A percentile compares a stretch with the other conserved stretches of the same genome.
Evolutionary conservation across 1,140 invertebrate genomes (phyloP).

Genomic region (Bombus pascuorum): DNA sequence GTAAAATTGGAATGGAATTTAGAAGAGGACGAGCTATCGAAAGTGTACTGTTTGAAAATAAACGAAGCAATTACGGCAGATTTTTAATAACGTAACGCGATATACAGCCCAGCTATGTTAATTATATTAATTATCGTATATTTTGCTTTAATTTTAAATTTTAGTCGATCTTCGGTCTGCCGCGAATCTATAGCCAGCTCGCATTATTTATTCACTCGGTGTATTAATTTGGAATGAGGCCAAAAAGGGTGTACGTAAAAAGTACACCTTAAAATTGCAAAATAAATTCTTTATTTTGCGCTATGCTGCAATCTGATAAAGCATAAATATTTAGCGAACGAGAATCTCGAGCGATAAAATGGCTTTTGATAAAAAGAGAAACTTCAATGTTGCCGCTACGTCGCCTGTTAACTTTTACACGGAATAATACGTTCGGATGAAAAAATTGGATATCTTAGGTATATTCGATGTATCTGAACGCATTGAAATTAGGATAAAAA

Average conservation of each 20-base stretch:
- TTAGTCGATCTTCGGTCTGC: neutral
- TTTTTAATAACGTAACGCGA: neutral
- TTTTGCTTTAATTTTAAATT: neutral
- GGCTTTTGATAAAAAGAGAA: neutral
- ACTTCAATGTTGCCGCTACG: neutral
- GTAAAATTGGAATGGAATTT: neutral
- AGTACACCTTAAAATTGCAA: neutral
- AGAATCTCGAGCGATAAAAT: neutral
- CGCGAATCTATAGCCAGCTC: neutral
- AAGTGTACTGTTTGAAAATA: neutral
- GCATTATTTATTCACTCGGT: neutral
- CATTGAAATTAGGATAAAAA: neutral
- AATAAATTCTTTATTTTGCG: neutral
- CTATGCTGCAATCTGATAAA: neutral
- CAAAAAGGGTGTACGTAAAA: neutral
- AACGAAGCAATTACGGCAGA: neutral
- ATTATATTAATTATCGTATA: neutral
- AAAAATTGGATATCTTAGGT: neutral
- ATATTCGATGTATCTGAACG: neutral
- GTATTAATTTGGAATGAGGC: neutral
- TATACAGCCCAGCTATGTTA: too few relatives aligned
- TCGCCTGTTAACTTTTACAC: neutral
- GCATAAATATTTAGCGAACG: neutral
- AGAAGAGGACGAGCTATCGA: neutral
- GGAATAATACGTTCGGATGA: neutral